phyloP scores from a whole-genome alignment of 2,797 vertebrate genomes.

The Pristis pectinata region DNA sequence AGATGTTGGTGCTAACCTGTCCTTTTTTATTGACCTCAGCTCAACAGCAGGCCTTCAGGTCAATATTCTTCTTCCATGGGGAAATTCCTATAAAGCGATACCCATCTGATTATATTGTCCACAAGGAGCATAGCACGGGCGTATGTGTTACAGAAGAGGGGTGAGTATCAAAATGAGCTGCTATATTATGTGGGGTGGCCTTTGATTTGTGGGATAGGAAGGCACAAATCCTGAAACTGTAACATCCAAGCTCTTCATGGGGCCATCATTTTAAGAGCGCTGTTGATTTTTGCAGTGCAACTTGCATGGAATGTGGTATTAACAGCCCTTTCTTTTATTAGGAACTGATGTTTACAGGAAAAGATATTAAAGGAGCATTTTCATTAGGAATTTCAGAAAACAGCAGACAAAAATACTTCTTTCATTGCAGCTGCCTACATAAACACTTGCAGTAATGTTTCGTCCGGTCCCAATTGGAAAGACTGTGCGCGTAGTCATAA shows the following conservation, averaged over 20 bases:
- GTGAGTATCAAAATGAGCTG: not conserved
- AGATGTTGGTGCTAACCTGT: too few relatives aligned
- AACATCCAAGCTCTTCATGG: not conserved
- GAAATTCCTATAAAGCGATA: not conserved
- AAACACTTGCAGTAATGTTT: constrained; percentile 20
- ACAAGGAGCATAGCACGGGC: not conserved
- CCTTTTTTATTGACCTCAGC: not conserved
- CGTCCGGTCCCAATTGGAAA: constrained; percentile 1
- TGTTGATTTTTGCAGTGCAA: not conserved
- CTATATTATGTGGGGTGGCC: too few relatives aligned
- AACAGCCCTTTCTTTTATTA: constrained; percentile 31
- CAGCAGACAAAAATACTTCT: constrained; percentile 33
- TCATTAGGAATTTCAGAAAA: constrained; percentile 26
- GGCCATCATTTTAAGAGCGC: not conserved
- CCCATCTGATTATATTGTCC: not conserved
- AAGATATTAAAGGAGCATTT: constrained; percentile 32
- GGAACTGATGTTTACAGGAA: constrained; percentile 27
- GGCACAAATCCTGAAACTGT: not conserved
- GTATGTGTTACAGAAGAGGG: too few relatives aligned
- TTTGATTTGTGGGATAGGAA: not conserved
- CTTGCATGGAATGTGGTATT: not conserved
- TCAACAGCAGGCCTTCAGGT: not conserved
- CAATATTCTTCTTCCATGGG: not conserved
- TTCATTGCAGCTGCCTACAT: constrained; percentile 33
- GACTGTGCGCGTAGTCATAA: constrained; percentile 21